Base-by-base conservation (phyloP, 2,888 invertebrate genomes). In the Eucriotettix oculatus region DNA sequence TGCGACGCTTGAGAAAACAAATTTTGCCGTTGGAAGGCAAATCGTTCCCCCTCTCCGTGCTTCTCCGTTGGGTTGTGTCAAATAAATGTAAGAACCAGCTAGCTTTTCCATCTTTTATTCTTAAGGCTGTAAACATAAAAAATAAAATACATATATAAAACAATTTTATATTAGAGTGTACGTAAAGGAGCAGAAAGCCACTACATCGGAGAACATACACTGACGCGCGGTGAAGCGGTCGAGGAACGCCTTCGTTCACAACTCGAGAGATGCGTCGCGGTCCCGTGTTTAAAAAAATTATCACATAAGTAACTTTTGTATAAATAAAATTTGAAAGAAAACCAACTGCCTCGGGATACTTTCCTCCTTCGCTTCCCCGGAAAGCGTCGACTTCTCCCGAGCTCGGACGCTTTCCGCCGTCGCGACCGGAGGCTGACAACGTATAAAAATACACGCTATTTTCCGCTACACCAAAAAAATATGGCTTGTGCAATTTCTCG, bases 51-150 rank as follows among this genome's bases (percentile, higher is more conserved):
- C n/a, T n/a, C n/a, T n/a, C n/a, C n/a, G n/a, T n/a, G n/a, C n/a
- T n/a, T n/a, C n/a, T n/a, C n/a, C n/a, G n/a, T n/a, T n/a, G n/a
- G n/a, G n/a, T n/a, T n/a, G n/a, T 29, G 29, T 29, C 7, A 29
- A 29, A 29, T 29, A 29, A 29, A 29, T 2, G 29, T 29, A 29
- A 29, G 29, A 29, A 29, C 29, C 2, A 29, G 3, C 29, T 29
- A 29, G 29, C 29, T 29, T 29, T 29, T 29, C 29, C 29, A 29
- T 29, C 29, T 29, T 29, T 29, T 29, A 29, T 60, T 63, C 55
- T 58, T 58, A 59, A 56, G 60, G 60, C 63, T 61, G 60, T 61
- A 60, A 63, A 63, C 61, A 63, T 61, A 63, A 61, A 63, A 63
- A 63, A 63, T 60, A 63, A 61, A 55, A 56, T 61, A 59, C 43